Conservation (phyloP, 92 coral and sea anemone species). For the Blastomussa wellsi region DNA sequence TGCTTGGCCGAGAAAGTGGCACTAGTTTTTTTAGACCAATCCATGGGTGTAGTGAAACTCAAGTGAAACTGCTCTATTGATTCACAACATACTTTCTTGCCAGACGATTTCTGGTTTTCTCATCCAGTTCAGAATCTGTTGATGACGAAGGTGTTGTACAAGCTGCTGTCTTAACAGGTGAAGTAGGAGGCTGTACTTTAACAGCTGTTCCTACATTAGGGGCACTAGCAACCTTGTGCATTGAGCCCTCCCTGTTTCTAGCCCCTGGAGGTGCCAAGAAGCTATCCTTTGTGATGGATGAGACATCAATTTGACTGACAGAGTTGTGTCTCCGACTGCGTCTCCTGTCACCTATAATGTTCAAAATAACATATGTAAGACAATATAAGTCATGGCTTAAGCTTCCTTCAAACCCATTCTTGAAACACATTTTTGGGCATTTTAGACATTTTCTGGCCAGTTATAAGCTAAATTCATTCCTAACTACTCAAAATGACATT, state of each 20-base stretch:
- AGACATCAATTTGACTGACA: conserved; percentile 72
- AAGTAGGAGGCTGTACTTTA: conserved; percentile 61
- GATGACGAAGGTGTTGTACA: conserved; percentile 91
- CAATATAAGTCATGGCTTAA: no score
- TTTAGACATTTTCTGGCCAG: no score
- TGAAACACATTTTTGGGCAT: no score
- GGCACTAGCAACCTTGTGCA: conserved; percentile 70
- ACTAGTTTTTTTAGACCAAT: no score
- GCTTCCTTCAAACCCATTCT: no score
- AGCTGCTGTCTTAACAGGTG: conserved; percentile 86
- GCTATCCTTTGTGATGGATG: conserved; percentile 36
- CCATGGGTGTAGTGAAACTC: no score
- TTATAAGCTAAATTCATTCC: no score
- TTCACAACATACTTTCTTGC: conserved; percentile 89
- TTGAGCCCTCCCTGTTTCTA: conserved; percentile 30
- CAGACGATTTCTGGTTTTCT: conserved; percentile 77
- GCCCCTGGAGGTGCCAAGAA: conserved; percentile 44
- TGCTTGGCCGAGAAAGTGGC: no score
- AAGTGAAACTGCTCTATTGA: no score
- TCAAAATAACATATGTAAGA: not conserved
- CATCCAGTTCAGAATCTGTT: conserved; percentile 82
- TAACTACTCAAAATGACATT: no score
- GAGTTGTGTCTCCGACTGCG: conserved; percentile 96
- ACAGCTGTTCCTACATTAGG: conserved; percentile 66
- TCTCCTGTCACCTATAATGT: conserved; percentile 79